Base-by-base conservation (phyloP, 2,888 invertebrate genomes). In the Machimus atricapillus region DNA sequence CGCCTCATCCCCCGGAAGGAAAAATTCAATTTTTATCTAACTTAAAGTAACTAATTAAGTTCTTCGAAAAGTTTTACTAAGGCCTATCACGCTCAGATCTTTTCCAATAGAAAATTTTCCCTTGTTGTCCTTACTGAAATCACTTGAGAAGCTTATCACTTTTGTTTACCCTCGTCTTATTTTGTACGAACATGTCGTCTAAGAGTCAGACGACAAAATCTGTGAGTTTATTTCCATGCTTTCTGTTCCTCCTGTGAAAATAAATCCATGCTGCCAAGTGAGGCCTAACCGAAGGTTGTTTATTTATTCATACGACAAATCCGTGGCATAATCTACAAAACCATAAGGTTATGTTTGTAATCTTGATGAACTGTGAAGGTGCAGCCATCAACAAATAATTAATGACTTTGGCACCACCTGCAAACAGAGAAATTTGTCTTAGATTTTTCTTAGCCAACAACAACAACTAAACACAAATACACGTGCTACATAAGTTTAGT, bases 351-450 rank as follows among this genome's bases (percentile, higher is more conserved):
- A 77, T 19, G 37, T 77, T 19, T 19, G 77, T 37, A 77, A 77
- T 77, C 77, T 77, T 77, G 77, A 77, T 77, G 77, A 77, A 77
- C 77, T 77, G 77, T 77, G 77, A 77, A 77, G 37, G 77, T 77
- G 77, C 37, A 77, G 37, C n/a, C 37, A 19, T 37, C 77, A 77
- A 37, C 77, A 77, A 31, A 37, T 77, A 77, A 77, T 31, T 77
- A 34, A 77, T 77, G 52, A 52, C n/a, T 52, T n/a, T 52, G 52
- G 52, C 19, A n/a, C 52, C 52, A 52, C 16, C 52, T 52, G 52
- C 52, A n/a, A n/a, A 52, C 8, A 52, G n/a, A 52, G 16, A 52
- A 52, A 19, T 52, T n/a, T 46, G 16, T 7, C n/a, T 52, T 52
- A 52, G 12, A 52, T 52, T 52, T 52, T n/a, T 52, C 7, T n/a